Percentiles rank a stretch among this genome's conserved stretches.
These are phyloP conservation scores for Drosophila ironensis DNA, from an alignment of 1,140 invertebrate species.

Conservation along the genomic window DNA sequence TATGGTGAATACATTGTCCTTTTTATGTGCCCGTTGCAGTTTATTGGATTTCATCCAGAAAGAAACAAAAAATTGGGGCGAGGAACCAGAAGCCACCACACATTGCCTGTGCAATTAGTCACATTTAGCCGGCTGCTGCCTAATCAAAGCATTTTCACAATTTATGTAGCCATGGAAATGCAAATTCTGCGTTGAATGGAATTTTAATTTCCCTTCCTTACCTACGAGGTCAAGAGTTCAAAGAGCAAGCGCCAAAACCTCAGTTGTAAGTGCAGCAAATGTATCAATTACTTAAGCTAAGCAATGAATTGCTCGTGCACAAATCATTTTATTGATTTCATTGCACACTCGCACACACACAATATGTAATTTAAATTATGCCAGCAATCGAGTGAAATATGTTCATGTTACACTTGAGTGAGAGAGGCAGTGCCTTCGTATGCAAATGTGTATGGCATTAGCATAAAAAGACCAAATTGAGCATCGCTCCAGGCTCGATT, in stretches of 20 bases:
- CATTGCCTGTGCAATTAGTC: constrained; percentile 61
- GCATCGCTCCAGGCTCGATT: constrained; percentile 11
- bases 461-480: constrained; percentile 51
- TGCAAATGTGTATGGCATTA: constrained; percentile 60
- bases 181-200: background rate
- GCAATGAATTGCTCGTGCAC: background rate
- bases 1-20: constrained; percentile 6
- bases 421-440: constrained; percentile 9
- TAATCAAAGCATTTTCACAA: constrained; percentile 34
- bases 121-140: constrained; percentile 13
- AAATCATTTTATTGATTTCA: constrained; percentile 14
- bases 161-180: background rate
- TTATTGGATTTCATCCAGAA: constrained; percentile 28
- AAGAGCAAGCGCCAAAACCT: no score
- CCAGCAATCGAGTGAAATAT: constrained; percentile 26
- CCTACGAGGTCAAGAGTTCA: background rate
- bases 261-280: background rate
- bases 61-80: constrained; percentile 6
- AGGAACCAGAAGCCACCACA: constrained; percentile 21
- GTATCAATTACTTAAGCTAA: background rate
- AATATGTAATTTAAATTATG: constrained; percentile 39
- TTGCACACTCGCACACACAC: background rate
- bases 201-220: background rate
- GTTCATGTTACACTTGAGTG: constrained; percentile 42
- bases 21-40: constrained; percentile 14